Base-by-base conservation (phyloP, 2,888 invertebrate genomes). In the Rhyacophila evoluta region DNA sequence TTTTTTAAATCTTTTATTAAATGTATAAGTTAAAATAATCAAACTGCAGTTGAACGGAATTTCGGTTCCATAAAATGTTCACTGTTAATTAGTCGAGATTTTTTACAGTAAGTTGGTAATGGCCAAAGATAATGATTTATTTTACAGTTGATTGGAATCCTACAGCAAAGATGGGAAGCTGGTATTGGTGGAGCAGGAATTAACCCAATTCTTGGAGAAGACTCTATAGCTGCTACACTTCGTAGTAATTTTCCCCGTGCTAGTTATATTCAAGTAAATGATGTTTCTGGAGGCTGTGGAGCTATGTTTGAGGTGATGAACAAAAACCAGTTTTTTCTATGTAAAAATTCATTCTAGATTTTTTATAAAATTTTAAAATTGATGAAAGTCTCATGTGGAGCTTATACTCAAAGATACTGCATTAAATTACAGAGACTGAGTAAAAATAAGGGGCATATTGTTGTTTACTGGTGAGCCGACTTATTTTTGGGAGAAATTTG, bases 261-360 rank as follows among this genome's bases (percentile, higher is more conserved):
- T 10, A 90, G 91, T 8, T 87, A 88, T 69, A 90, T 95, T 76
- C 90, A 92, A 84, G 93, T 95, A 0, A 89, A 91, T 79, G 95
- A 95, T 84, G 92, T 94, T 69, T 95, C 95, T 12, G 95, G 95
- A 78, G 94, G 95, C 72, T 94, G 95, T 85, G 95, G 95, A 1
- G 94, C 95, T 12, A 95, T 95, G 95, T 95, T 92, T 86, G 94
- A 94, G 87, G 92, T 81, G 12, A 37, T 28, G 2, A 1, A 69
- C 8, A n/a, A 12, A 11, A 8, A 69, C 25, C 12, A 19, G 10
- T 71, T 71, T 1, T 2, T 29, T 79, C 67, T 39, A 74, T 28
- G 10, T 37, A n/a, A n/a, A n/a, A n/a, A n/a, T n/a, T n/a, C n/a
- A n/a, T n/a, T n/a, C n/a, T n/a, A n/a, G n/a, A n/a, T n/a, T n/a